These are phyloP conservation scores for Poeciliopsis prolifica DNA, from an alignment of 2,113 vertebrate genomes.

Conservation along the genomic window DNA sequence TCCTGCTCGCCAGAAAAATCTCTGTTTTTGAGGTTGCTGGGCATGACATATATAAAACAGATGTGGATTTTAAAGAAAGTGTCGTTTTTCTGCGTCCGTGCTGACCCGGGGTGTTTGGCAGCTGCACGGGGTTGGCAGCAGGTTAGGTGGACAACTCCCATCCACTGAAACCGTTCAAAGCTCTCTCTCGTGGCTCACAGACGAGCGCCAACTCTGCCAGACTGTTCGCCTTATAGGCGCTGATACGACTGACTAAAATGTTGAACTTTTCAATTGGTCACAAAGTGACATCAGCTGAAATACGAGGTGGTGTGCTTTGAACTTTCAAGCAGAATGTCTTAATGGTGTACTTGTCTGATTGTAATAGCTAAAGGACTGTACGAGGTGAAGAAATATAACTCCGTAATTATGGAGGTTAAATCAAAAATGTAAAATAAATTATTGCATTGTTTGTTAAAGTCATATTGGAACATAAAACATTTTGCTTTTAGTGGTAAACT, in stretches of 20 bases:
- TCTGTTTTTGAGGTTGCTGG: conserved; percentile 45
- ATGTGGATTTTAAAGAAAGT: conserved; percentile 67
- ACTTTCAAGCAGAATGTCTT: background rate
- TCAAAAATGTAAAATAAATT: background rate
- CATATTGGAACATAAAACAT: background rate
- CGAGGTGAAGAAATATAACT: background rate
- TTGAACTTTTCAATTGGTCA: conserved; percentile 26
- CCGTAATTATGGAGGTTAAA: background rate
- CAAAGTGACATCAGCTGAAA: conserved; percentile 14
- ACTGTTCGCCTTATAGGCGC: conserved; percentile 3
- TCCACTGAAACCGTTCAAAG: conserved; percentile 34
- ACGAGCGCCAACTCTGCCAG: conserved; percentile 12
- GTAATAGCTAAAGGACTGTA: background rate
- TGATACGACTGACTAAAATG: background rate
- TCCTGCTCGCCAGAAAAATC: conserved; percentile 46
- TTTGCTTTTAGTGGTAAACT: background rate
- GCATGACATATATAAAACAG: conserved; percentile 65
- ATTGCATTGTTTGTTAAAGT: background rate
- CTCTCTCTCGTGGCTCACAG: conserved; percentile 15
- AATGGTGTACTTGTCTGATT: background rate
- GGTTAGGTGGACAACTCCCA: conserved; percentile 57
- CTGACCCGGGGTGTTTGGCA: conserved; percentile 57
- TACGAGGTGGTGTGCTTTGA: background rate
- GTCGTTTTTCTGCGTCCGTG: conserved; percentile 57
- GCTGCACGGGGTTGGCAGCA: conserved; percentile 40